Percentiles rank a stretch among this genome's conserved stretches.
Conservation (phyloP, 1,140 invertebrate species). For the Amyelois transitella region DNA sequence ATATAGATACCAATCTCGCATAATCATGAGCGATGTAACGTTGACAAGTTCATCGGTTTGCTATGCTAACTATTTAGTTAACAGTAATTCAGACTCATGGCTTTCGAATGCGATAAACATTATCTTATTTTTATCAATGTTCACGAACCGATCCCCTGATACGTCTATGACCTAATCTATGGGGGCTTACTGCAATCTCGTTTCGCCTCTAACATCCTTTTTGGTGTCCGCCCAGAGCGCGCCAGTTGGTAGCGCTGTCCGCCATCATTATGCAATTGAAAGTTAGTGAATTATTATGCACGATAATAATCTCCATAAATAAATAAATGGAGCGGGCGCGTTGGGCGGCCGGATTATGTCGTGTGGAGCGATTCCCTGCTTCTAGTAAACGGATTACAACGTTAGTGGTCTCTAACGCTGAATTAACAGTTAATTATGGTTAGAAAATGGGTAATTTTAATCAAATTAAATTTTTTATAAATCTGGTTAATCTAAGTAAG, state of each 20-base stretch:
- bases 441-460: not conserved
- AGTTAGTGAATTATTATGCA: conserved; percentile 74
- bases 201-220: not conserved
- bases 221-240: conserved; percentile 48
- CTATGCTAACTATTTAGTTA: too few relatives aligned
- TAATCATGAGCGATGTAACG: too few relatives aligned
- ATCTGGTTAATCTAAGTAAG: too few relatives aligned
- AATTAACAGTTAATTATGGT: not conserved
- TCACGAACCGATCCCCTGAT: too few relatives aligned
- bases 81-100: too few relatives aligned
- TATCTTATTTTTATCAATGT: too few relatives aligned
- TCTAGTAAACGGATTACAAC: conserved; percentile 4
- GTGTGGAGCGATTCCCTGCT: conserved; percentile 7
- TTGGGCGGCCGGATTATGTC: conserved; percentile 34
- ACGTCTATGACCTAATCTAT: too few relatives aligned
- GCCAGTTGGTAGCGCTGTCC: conserved; percentile 53
- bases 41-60: too few relatives aligned
- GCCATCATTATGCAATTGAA: conserved; percentile 72
- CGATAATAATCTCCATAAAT: conserved; percentile 71
- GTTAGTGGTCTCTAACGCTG: not conserved
- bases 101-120: too few relatives aligned
- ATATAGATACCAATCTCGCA: too few relatives aligned
- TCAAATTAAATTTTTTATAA: not conserved
- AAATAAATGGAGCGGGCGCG: conserved; percentile 47
- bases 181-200: not conserved